Percentiles rank a stretch among this genome's conserved stretches.
These are phyloP conservation scores for Aspidoscelis tigris DNA, from an alignment of 2,113 vertebrate species.

Conservation along the genomic window DNA sequence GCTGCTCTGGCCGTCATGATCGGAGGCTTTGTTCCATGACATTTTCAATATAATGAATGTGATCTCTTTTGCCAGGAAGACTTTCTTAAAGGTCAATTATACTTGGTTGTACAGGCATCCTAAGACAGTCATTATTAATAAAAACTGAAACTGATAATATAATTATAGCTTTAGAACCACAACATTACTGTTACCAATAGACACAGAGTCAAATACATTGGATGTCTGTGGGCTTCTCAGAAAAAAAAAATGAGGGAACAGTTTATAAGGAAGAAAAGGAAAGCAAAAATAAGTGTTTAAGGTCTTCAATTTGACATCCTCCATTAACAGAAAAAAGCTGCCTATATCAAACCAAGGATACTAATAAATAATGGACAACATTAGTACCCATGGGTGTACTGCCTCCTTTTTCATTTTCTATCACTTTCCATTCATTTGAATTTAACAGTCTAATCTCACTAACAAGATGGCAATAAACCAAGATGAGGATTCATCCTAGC, in stretches of 20 bases:
- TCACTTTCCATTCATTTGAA: slow-evolving; percentile 58
- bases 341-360: slow-evolving; percentile 41
- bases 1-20: too few relatives aligned
- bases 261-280: background rate
- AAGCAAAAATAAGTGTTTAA: slow-evolving; percentile 33
- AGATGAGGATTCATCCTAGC: slow-evolving; percentile 25
- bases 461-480: slow-evolving; percentile 41
- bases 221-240: background rate
- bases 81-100: too few relatives aligned
- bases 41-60: too few relatives aligned
- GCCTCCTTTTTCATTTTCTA: slow-evolving; percentile 42
- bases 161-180: background rate
- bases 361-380: slow-evolving; percentile 45
- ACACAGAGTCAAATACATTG: background rate
- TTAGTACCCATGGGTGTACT: background rate
- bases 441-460: slow-evolving; percentile 44
- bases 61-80: too few relatives aligned
- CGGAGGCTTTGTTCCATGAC: too few relatives aligned
- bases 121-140: background rate
- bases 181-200: background rate
- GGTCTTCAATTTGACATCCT: background rate
- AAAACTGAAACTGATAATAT: background rate
- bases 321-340: background rate
- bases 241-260: background rate
- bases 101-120: too few relatives aligned